Percentiles rank a stretch among this genome's conserved stretches.
phyloP scores from a whole-genome alignment of 2,888 invertebrate genomes.

The Encarsia formosa region DNA sequence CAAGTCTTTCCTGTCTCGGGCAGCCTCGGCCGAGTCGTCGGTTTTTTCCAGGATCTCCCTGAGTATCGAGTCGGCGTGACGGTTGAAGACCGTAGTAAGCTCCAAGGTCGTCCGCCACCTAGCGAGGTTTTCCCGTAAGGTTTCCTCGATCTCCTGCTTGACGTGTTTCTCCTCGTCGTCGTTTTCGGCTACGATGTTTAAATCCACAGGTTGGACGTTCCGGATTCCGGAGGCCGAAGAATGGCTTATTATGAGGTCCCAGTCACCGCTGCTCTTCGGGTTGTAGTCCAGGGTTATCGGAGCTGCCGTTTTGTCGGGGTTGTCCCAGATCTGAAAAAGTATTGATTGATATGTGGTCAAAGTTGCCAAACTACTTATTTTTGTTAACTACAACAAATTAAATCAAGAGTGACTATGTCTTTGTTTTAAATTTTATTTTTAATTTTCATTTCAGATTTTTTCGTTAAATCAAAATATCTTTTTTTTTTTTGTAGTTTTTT shows the following conservation, averaged over 20 bases:
- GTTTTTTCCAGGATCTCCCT: constrained; percentile 36
- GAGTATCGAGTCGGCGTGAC: constrained; percentile 42
- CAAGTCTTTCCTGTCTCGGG: constrained; percentile 41
- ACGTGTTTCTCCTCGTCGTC: constrained; percentile 31
- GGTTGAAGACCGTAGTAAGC: constrained; percentile 44
- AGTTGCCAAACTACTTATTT: background rate
- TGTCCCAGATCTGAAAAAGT: constrained; percentile 46
- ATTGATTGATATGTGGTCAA: no score
- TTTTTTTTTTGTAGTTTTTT: no score
- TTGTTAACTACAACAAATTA: background rate
- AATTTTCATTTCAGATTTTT: no score
- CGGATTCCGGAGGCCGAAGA: constrained; percentile 29
- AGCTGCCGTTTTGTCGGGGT: constrained; percentile 39
- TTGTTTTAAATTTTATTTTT: no score
- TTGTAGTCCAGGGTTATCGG: constrained; percentile 42
- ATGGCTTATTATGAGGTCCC: constrained; percentile 38
- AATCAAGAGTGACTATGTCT: no score
- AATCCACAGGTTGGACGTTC: constrained; percentile 37
- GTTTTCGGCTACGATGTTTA: constrained; percentile 31
- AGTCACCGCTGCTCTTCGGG: constrained; percentile 40
- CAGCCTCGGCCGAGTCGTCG: constrained; percentile 30
- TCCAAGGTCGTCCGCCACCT: constrained; percentile 40
- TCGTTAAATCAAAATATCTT: no score
- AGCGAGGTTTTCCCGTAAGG: constrained; percentile 39
- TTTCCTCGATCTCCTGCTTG: constrained; percentile 37